These are phyloP conservation scores for Tor tambroides DNA, from an alignment of 2,113 vertebrate genomes.

Conservation along the genomic window DNA sequence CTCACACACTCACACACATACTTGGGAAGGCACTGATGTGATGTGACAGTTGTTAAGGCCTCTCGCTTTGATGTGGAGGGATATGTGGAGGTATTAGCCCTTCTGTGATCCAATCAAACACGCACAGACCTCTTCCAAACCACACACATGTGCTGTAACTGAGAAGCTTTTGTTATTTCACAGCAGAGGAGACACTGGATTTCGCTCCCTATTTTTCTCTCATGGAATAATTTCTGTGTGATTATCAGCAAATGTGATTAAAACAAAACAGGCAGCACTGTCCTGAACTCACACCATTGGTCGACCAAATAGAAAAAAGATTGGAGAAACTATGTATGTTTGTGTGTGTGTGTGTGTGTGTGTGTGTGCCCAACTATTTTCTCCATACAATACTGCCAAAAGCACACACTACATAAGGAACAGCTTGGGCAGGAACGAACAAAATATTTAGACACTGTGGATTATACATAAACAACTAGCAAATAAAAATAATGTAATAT, in stretches of 20 bases:
- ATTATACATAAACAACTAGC: too few species aligned
- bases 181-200: constrained; percentile 3
- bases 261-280: neutral
- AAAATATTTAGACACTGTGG: too few species aligned
- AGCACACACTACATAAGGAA: too few species aligned
- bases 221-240: neutral
- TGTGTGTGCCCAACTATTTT: too few species aligned
- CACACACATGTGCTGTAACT: constrained; percentile 34
- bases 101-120: constrained; percentile 50
- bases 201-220: neutral
- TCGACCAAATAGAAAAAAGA: neutral
- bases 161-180: constrained; percentile 24
- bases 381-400: too few species aligned
- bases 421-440: too few species aligned
- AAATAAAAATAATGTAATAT: too few species aligned
- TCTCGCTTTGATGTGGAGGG: constrained; percentile 56
- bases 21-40: constrained; percentile 51
- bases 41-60: constrained; percentile 59
- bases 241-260: neutral
- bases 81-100: constrained; percentile 59
- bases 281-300: neutral
- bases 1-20: constrained; percentile 22
- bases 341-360: too few species aligned
- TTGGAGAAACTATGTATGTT: too few species aligned
- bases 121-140: constrained; percentile 37